Percentiles rank a stretch among this genome's conserved stretches.
Conservation (phyloP, 2,888 invertebrate genomes). For the Lysandra coridon region DNA sequence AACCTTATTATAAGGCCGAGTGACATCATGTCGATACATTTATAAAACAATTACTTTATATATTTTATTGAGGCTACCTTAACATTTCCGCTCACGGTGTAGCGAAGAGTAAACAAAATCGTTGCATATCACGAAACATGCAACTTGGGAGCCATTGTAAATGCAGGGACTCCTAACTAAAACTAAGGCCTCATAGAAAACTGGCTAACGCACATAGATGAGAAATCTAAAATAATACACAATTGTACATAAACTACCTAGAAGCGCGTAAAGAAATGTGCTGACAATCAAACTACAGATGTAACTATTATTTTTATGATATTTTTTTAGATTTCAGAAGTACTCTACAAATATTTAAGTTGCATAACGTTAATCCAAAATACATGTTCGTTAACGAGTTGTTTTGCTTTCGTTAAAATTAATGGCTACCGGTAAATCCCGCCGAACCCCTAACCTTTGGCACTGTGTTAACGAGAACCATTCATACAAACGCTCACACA, state of each 20-base stretch:
- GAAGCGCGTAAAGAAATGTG: too few relatives aligned
- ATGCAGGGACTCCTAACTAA: too few relatives aligned
- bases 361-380: background rate
- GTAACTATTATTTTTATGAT: too few relatives aligned
- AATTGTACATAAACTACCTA: too few relatives aligned
- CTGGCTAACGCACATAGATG: too few relatives aligned
- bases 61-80: slow-evolving; percentile 22
- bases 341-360: background rate
- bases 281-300: too few relatives aligned
- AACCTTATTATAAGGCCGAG: slow-evolving; percentile 4
- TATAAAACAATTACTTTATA: slow-evolving; percentile 14
- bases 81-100: slow-evolving; percentile 6
- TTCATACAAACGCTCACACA: background rate
- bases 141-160: background rate
- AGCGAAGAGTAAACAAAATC: background rate
- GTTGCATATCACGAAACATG: background rate
- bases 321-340: too few relatives aligned
- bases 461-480: background rate
- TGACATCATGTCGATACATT: slow-evolving; percentile 2
- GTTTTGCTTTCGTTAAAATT: slow-evolving; percentile 13
- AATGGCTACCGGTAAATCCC: background rate
- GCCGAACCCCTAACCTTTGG: background rate
- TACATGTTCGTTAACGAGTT: background rate
- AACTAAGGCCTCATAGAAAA: too few relatives aligned
- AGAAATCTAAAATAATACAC: too few relatives aligned